Percentiles rank a stretch among this genome's conserved stretches.
Conservation (phyloP, 2,113 vertebrate genomes). For the Cheilinus undulatus region DNA sequence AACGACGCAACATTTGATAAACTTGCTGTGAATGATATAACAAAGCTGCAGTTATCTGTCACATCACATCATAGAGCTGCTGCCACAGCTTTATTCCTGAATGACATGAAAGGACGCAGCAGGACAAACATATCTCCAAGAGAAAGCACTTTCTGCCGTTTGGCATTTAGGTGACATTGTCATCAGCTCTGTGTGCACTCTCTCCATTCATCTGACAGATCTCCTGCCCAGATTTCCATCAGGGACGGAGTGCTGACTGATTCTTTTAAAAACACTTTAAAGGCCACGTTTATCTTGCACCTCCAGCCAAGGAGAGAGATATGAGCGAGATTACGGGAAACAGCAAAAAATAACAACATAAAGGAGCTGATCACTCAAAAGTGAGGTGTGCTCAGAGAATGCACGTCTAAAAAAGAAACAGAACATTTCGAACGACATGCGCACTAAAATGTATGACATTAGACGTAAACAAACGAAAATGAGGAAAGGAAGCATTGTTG, state of each 20-base stretch:
- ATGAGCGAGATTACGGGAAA: no score
- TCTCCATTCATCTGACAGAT: slow-evolving; percentile 22
- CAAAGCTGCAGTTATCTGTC: slow-evolving; percentile 18
- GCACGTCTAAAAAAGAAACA: no score
- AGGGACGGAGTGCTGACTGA: not conserved
- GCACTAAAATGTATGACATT: no score
- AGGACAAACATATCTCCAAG: slow-evolving; percentile 46
- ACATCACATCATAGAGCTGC: slow-evolving; percentile 27
- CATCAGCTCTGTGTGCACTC: slow-evolving; percentile 2
- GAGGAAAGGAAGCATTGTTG: no score
- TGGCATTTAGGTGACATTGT: slow-evolving; percentile 27
- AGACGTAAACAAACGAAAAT: no score
- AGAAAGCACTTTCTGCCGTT: slow-evolving; percentile 29
- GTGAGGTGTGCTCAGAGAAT: no score
- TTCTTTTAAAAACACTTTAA: not conserved
- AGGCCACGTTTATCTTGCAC: slow-evolving; percentile 10
- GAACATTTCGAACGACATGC: no score
- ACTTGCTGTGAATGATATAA: slow-evolving; percentile 10
- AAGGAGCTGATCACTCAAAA: no score
- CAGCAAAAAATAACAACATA: no score
- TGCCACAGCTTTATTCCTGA: slow-evolving; percentile 17
- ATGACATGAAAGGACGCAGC: slow-evolving; percentile 41
- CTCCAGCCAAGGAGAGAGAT: not conserved
- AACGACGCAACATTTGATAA: not conserved
- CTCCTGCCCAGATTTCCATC: not conserved